phyloP scores from a whole-genome alignment of 1,140 invertebrate species.

The Metopolophium dirhodum region DNA sequence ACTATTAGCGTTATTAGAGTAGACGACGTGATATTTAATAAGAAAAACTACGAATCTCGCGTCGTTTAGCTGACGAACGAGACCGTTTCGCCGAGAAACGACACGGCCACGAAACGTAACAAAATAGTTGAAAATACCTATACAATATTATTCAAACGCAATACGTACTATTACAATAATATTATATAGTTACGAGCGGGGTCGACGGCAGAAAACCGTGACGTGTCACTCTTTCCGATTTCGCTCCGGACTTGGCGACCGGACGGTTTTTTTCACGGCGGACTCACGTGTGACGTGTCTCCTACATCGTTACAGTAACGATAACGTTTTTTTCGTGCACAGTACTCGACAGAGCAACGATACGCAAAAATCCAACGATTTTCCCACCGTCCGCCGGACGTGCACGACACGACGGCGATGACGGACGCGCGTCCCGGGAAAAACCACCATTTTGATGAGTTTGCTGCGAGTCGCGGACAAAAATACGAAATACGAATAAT shows the following conservation, averaged over 20 bases:
- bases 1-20: neutral
- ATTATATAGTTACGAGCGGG: neutral
- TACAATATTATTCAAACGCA: neutral
- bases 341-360: neutral
- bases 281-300: neutral
- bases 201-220: slow-evolving; percentile 1
- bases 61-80: neutral
- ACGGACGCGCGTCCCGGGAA: neutral
- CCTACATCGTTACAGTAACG: neutral
- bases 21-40: neutral
- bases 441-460: neutral
- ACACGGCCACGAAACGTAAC: neutral
- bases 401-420: neutral
- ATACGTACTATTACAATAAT: slow-evolving; percentile 13
- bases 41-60: neutral
- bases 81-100: neutral
- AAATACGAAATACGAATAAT: neutral
- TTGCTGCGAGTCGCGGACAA: neutral
- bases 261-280: neutral
- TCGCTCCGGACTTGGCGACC: neutral
- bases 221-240: neutral
- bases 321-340: neutral
- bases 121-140: neutral
- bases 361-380: neutral
- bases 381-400: neutral